Conservation (phyloP, 2,888 invertebrate species). For the Papilio elwesi region DNA sequence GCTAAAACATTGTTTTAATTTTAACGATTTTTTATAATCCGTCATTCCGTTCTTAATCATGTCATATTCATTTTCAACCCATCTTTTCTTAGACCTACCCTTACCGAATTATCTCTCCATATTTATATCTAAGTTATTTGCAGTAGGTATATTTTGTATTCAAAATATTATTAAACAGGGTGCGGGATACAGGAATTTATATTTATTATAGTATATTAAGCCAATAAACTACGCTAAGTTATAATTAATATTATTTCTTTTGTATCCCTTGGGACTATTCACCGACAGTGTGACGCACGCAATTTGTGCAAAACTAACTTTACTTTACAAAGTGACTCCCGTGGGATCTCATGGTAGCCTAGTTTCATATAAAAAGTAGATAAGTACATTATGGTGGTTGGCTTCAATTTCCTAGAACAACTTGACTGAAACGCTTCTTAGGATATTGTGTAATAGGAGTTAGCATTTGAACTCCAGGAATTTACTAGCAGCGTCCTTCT, state of each 20-base stretch:
- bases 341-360: not conserved
- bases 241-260: constrained; percentile 30
- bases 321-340: constrained; percentile 15
- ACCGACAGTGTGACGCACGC: constrained; percentile 16
- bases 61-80: too few species aligned
- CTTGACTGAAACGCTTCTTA: not conserved
- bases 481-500: not conserved
- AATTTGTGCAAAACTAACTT: constrained; percentile 28
- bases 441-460: not conserved
- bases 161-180: constrained; percentile 17
- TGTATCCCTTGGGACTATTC: constrained; percentile 16
- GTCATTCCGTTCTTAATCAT: too few species aligned
- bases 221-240: constrained; percentile 5
- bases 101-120: too few species aligned
- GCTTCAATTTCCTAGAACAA: too few species aligned
- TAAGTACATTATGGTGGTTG: not conserved
- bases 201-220: constrained; percentile 10
- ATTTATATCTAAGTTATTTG: not conserved
- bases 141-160: not conserved
- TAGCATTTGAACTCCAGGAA: not conserved
- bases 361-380: not conserved
- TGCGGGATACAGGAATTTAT: constrained; percentile 9
- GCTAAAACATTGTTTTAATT: too few species aligned
- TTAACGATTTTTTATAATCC: too few species aligned
- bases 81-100: too few species aligned